Conservation (phyloP, 2,113 vertebrate genomes). For the Agapornis roseicollis region DNA sequence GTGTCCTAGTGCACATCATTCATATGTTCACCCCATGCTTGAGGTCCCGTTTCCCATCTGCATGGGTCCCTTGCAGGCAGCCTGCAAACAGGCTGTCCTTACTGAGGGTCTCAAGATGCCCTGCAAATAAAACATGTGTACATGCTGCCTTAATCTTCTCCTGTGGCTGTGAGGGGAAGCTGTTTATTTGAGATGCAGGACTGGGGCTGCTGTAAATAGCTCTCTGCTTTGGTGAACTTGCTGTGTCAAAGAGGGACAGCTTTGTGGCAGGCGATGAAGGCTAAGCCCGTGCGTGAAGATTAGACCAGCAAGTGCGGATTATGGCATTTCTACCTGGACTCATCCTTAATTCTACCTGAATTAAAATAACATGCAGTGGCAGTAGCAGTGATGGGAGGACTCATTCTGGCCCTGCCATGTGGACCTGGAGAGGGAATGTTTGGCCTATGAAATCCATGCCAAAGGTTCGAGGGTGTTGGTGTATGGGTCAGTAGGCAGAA, state of each 20-base stretch:
- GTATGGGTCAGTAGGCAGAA: neutral
- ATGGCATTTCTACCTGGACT: constrained; percentile 41
- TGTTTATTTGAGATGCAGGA: neutral
- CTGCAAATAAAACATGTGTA: neutral
- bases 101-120: neutral
- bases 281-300: constrained; percentile 20
- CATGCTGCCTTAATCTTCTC: neutral
- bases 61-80: neutral
- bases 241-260: constrained; percentile 3
- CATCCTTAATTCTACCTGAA: constrained; percentile 31
- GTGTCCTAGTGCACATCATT: neutral
- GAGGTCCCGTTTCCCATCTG: neutral
- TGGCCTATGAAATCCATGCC: neutral
- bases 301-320: neutral
- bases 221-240: constrained; percentile 7
- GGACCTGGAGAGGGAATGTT: neutral
- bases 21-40: neutral
- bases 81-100: neutral
- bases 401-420: neutral
- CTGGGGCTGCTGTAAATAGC: constrained; percentile 2
- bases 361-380: neutral
- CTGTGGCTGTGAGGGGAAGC: neutral
- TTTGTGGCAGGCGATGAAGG: neutral
- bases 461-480: neutral
- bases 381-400: neutral